phyloP scores from a whole-genome alignment of 2,888 invertebrate species.

The Sesia bembeciformis region DNA sequence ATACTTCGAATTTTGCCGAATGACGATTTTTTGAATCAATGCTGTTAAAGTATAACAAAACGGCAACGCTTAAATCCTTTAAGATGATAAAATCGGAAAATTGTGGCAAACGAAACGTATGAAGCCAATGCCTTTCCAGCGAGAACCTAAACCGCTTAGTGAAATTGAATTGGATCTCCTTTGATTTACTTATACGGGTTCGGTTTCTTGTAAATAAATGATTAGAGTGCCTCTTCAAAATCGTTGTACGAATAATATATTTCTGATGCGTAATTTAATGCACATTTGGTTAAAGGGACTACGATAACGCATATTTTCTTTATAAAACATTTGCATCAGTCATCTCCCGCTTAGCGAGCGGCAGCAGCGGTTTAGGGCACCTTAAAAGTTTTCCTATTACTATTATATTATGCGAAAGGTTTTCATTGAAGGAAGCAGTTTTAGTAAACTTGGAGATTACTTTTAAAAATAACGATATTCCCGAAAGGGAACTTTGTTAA shows the following conservation, averaged over 20 bases:
- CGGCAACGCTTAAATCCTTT: not conserved
- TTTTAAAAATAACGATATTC: no score
- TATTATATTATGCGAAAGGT: no score
- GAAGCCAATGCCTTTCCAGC: not conserved
- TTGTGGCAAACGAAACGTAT: not conserved
- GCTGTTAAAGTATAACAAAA: not conserved
- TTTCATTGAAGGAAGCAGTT: no score
- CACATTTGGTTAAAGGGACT: no score
- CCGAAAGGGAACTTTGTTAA: no score
- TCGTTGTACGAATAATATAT: not conserved
- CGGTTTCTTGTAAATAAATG: conserved; percentile 9
- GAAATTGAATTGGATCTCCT: conserved; percentile 12
- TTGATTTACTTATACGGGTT: conserved; percentile 9
- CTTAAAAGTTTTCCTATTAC: no score
- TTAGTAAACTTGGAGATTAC: no score
- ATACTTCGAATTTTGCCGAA: not conserved
- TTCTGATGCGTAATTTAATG: no score
- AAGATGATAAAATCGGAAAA: not conserved
- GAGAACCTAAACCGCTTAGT: conserved; percentile 11
- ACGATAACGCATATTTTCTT: no score
- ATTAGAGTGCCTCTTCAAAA: not conserved
- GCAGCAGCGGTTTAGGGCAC: no score
- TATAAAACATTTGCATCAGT: no score
- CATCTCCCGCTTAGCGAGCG: no score
- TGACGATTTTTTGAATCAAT: not conserved